A percentile compares a stretch with the other conserved stretches of the same genome.
These are phyloP conservation scores for Drosophila nasuta DNA, from an alignment of 1,140 invertebrate species.

Conservation along the genomic window DNA sequence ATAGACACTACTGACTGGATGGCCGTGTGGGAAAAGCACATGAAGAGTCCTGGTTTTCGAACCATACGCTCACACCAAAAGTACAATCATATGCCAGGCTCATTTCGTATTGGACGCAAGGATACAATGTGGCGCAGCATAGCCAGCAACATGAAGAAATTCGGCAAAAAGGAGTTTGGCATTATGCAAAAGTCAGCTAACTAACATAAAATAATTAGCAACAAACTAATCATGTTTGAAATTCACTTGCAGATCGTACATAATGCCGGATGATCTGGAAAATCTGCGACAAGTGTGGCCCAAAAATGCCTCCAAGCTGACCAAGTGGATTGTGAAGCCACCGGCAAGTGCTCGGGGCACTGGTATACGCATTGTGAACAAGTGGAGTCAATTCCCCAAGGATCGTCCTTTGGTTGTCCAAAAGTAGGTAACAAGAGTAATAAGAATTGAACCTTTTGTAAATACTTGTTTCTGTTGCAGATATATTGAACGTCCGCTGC, in stretches of 20 bases:
- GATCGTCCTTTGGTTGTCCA: constrained; percentile 96
- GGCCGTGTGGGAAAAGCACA: constrained; percentile 93
- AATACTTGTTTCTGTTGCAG: constrained; percentile 22
- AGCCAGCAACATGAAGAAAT: constrained; percentile 90
- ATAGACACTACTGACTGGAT: constrained; percentile 90
- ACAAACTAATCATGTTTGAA: neutral
- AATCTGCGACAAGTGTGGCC: constrained; percentile 94
- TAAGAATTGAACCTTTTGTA: neutral
- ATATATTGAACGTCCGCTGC: constrained; percentile 94
- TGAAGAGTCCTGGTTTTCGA: constrained; percentile 91
- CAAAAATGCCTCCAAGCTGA: constrained; percentile 88
- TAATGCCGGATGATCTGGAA: constrained; percentile 95
- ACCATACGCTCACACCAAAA: constrained; percentile 95
- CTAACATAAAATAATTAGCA: neutral
- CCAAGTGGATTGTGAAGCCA: constrained; percentile 93
- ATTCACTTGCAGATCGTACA: constrained; percentile 88
- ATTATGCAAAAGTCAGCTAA: constrained; percentile 92
- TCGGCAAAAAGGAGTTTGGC: constrained; percentile 92
- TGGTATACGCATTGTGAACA: constrained; percentile 97
- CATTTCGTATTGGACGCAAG: constrained; percentile 98
- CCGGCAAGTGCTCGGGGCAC: constrained; percentile 97
- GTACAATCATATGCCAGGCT: constrained; percentile 98
- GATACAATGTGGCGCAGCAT: constrained; percentile 97
- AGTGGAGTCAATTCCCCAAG: constrained; percentile 97
- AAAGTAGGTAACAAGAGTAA: constrained; percentile 75